Evolutionary conservation across 1,140 invertebrate species (phyloP).

Genomic region (Centruroides vittatus): DNA sequence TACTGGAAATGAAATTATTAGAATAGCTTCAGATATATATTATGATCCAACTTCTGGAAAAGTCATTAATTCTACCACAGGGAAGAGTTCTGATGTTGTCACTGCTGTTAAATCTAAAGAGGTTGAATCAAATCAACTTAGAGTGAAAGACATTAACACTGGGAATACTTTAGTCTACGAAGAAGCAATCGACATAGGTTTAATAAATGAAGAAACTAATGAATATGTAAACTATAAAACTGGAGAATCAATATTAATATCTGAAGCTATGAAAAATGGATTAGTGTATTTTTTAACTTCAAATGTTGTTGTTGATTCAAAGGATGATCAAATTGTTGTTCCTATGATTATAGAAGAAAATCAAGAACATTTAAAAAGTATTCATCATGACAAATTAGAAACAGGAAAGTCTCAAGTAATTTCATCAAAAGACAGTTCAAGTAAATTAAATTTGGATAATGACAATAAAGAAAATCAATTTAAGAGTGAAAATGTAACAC

Average conservation of each 20-base stretch:
- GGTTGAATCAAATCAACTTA: neutral
- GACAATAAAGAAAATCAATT: neutral
- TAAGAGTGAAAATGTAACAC: constrained; percentile 17
- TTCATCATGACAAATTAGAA: no score
- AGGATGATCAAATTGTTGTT: neutral
- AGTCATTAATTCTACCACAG: no score
- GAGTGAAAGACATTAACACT: neutral
- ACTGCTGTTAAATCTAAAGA: no score
- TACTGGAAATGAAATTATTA: neutral
- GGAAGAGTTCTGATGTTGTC: no score
- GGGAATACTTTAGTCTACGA: neutral
- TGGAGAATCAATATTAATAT: neutral
- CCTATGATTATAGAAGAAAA: no score
- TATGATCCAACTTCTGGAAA: no score
- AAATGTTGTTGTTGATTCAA: no score
- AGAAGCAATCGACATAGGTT: neutral
- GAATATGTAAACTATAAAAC: neutral
- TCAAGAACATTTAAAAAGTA: no score
- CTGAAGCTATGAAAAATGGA: constrained; percentile 13
- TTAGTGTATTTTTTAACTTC: no score
- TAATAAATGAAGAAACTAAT: constrained; percentile 1
- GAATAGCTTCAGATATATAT: neutral
- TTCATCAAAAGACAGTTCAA: no score
- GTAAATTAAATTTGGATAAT: no score
- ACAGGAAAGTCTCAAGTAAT: no score